These are phyloP conservation scores for Notoglanidium macrostoma DNA, from an alignment of 2,797 vertebrate genomes.

Conservation along the genomic window DNA sequence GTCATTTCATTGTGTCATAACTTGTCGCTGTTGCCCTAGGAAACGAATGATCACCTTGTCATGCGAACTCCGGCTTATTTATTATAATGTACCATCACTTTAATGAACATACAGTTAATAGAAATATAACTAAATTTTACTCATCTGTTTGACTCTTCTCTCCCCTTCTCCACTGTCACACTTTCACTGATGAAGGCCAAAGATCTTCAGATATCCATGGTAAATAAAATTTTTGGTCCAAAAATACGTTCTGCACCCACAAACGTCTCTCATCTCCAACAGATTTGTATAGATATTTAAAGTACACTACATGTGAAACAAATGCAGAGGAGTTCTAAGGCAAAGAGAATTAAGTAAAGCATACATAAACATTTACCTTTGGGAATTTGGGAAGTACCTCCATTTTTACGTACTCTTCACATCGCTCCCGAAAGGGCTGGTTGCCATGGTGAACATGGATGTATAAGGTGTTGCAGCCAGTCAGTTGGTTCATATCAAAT, in stretches of 20 bases:
- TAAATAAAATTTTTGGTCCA: conserved; percentile 38
- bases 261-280: conserved; percentile 11
- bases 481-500: background rate
- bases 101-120: conserved; percentile 28
- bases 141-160: conserved; percentile 38
- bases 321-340: background rate
- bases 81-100: conserved; percentile 10
- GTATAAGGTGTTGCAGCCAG: background rate
- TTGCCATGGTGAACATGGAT: background rate
- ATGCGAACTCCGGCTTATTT: conserved; percentile 9
- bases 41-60: background rate
- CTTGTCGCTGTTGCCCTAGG: background rate
- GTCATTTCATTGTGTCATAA: background rate
- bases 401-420: background rate
- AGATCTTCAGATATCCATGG: conserved; percentile 33
- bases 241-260: conserved; percentile 34
- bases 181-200: conserved; percentile 34
- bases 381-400: background rate
- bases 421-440: background rate
- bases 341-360: background rate
- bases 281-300: background rate
- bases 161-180: conserved; percentile 34
- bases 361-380: background rate
- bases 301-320: background rate
- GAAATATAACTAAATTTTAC: conserved; percentile 22